phyloP scores from a whole-genome alignment of 1,140 invertebrate species.

The Ctenoplectra terminalis region DNA sequence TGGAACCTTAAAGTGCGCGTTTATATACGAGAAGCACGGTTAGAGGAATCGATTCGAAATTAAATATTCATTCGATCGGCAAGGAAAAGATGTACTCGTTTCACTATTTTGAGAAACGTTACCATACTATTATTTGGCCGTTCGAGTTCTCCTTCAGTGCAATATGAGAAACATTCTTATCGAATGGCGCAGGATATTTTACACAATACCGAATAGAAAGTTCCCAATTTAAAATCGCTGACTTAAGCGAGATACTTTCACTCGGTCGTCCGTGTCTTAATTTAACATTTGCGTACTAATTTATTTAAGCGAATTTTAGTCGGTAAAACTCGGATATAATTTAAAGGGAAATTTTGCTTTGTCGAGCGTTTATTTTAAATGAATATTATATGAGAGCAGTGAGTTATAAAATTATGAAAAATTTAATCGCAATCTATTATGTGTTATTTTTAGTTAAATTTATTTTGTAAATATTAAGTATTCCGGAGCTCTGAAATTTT shows the following conservation, averaged over 20 bases:
- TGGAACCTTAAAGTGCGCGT: conserved; percentile 43
- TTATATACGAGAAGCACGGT: conserved; percentile 50
- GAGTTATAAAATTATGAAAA: too few relatives aligned
- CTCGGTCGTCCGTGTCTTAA: not conserved
- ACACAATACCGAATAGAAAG: not conserved
- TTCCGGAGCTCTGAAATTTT: too few relatives aligned
- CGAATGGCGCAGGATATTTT: not conserved
- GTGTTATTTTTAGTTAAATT: too few relatives aligned
- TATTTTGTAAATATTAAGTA: too few relatives aligned
- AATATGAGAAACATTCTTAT: not conserved
- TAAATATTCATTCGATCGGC: conserved; percentile 14
- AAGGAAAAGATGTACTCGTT: not conserved
- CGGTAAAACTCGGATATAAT: not conserved
- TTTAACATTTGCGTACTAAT: not conserved
- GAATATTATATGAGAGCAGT: not conserved
- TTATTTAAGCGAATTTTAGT: too few relatives aligned
- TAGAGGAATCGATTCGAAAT: conserved; percentile 47
- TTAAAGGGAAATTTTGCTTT: not conserved
- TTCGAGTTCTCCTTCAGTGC: not conserved
- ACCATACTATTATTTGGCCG: not conserved
- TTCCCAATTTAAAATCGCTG: not conserved
- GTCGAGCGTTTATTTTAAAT: not conserved
- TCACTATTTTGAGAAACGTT: not conserved
- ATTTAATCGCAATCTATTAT: too few relatives aligned
- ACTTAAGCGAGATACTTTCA: not conserved